These are phyloP conservation scores for Psix sp. DNA, from an alignment of 1,140 invertebrate genomes.

Conservation along the genomic window DNA sequence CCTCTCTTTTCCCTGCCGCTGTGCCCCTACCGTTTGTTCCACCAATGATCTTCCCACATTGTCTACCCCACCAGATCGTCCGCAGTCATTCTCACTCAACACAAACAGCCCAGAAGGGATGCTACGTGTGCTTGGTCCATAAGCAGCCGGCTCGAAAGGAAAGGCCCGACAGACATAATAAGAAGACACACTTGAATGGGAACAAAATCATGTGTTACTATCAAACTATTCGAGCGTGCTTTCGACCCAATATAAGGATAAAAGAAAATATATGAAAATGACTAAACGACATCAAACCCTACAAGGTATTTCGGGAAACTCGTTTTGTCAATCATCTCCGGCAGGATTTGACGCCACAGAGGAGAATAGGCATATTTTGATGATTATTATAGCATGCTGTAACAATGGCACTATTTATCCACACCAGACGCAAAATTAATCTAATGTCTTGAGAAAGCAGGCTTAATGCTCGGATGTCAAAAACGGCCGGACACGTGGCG, in stretches of 20 bases:
- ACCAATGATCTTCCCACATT: constrained; percentile 58
- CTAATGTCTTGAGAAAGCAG: constrained; percentile 5
- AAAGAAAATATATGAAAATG: no score
- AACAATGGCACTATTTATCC: constrained; percentile 10
- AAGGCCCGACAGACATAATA: constrained; percentile 45
- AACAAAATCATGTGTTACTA: constrained; percentile 48
- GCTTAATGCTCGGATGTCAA: not conserved
- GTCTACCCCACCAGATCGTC: constrained; percentile 47
- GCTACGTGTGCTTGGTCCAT: constrained; percentile 55
- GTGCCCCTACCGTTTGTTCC: constrained; percentile 59
- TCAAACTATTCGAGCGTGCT: constrained; percentile 17
- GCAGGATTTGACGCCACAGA: no score
- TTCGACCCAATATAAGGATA: not conserved
- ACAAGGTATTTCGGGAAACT: no score
- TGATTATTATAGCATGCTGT: no score
- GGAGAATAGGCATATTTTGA: no score
- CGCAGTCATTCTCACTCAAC: constrained; percentile 53
- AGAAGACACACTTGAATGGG: constrained; percentile 34
- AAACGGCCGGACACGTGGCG: constrained; percentile 12
- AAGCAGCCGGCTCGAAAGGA: constrained; percentile 43
- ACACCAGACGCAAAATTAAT: constrained; percentile 17
- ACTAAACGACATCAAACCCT: no score
- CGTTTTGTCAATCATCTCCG: no score
- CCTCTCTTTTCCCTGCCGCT: constrained; percentile 61
- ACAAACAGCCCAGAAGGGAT: constrained; percentile 59